Base-by-base conservation (phyloP, 1,140 invertebrate genomes). In the Anastatus disparis region DNA sequence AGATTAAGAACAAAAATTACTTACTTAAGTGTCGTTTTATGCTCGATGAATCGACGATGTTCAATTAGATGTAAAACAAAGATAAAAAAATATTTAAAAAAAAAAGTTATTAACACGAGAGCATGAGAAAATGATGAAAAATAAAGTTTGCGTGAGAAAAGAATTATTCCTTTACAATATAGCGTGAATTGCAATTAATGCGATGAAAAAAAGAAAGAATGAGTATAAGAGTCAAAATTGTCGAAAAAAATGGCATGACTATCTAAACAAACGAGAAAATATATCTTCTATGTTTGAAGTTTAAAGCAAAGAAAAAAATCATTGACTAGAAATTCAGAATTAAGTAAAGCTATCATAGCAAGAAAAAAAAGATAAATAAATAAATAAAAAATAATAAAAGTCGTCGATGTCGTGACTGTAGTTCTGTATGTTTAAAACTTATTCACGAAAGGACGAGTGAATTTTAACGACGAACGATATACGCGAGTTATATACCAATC, bases 401-500 rank as follows among this genome's bases (percentile, higher is more conserved):
- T 67, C 53, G 50, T 73, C 59, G 59, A 29, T 75, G 74, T 75
- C 63, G 67, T 75, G 68, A 73, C 29, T 72, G 66, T 75, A 75
- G 64, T 70, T 56, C 29, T 73, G 59, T 75, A 69, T 15, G n/a
- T 62, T 61, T 8, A 70, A 53, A 61, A 50, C 15, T n/a, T n/a
- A n/a, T n/a, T n/a, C n/a, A 29, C 38, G 38, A 61, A 27, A 61
- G 48, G 40, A 35, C 63, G 10, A 73, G 48, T 42, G 46, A 27
- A 42, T 55, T 10, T 35, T 10, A 35, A 6, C 31, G 31, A 4
- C 10, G 31, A 35, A 35, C 31, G 31, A 35, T 4, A 4, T 10
- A 35, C 31, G 31, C 31, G 31, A 4, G 31, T 35, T 38, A n/a
- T n/a, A n/a, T n/a, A 22, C 35, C 31, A 40, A 58, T 55, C 27